Evolutionary conservation across 2,113 vertebrate species (phyloP), one percentile per base, ranked within the genome.

Genomic region (Cromileptes altivelis): DNA sequence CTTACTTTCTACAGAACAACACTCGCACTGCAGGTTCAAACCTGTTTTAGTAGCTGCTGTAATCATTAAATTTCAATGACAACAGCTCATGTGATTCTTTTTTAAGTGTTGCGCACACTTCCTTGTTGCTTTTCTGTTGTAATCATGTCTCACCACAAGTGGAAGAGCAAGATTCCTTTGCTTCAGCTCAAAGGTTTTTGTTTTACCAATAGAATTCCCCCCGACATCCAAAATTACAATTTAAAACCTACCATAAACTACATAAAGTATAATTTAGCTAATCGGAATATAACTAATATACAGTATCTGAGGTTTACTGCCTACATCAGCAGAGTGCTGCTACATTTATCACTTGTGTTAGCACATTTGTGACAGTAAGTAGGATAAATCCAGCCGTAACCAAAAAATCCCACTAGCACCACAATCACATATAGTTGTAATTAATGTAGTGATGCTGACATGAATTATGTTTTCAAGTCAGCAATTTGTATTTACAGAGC

Each of bases 391-490:
- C 72, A 37, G 53, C 21, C 1, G 3, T 57, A 25, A 45, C 10
- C 25, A 62, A 47, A 80, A 75, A 73, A 75, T 62, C 19, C 69
- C 58, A 83, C 62, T 75, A 17, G 0, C 65, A 27, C 70, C 80
- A 75, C 69, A 65, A 60, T 3, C 33, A 45, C 69, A 60, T 57
- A 70, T n/a, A 71, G 68, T 55, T 63, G 60, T 74, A 82, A 88
- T 80, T 71, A 82, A 13, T 40, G 19, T 5, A 52, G n/a, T 5
- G 53, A 82, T 62, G 79, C 68, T 77, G 69, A 76, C 50, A 73
- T 83, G 14, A 90, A 63, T 82, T 70, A 88, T 63, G 64, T 55
- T 57, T 58, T 70, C n/a, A 30, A 86, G 80, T 87, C 89, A 81
- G 80, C 82, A 85, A 33, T 86, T 83, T 70, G 47, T 50, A 78